Percentiles rank a stretch among this genome's conserved stretches.
Conservation (phyloP, 2,888 invertebrate genomes). For the Eilema griseolum region DNA sequence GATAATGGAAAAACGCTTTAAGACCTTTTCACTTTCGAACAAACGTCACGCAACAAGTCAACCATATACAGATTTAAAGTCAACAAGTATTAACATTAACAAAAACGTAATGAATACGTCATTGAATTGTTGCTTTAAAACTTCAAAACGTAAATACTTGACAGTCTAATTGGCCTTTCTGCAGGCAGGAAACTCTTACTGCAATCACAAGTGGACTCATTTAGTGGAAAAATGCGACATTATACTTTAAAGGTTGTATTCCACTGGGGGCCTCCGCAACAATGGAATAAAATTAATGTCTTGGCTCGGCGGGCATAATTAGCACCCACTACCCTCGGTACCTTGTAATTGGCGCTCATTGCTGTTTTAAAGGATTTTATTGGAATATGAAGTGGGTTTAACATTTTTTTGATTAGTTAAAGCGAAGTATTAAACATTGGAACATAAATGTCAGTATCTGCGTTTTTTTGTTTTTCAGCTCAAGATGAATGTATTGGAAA, state of each 20-base stretch:
- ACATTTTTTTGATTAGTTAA: not conserved
- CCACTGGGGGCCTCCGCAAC: constrained; percentile 39
- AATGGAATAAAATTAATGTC: constrained; percentile 51
- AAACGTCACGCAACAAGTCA: no score
- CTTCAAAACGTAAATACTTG: constrained; percentile 43
- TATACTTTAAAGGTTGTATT: constrained; percentile 41
- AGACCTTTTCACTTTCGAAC: no score
- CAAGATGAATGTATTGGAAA: no score
- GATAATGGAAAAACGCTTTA: no score
- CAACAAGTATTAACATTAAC: not conserved
- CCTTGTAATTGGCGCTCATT: constrained; percentile 49
- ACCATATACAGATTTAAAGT: not conserved
- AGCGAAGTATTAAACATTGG: not conserved
- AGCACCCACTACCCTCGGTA: constrained; percentile 49
- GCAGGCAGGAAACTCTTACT: constrained; percentile 34
- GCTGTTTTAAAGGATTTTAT: constrained; percentile 35
- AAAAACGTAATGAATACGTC: constrained; percentile 9
- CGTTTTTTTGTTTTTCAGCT: no score
- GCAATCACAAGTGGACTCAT: constrained; percentile 48
- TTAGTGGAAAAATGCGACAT: constrained; percentile 47
- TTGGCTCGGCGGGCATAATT: constrained; percentile 48
- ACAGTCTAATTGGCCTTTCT: constrained; percentile 42
- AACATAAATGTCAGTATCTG: not conserved
- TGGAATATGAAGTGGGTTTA: constrained; percentile 8
- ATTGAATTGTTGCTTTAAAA: constrained; percentile 20